Percentiles rank a stretch among this genome's conserved stretches.
phyloP scores from a whole-genome alignment of 2,113 vertebrate species.

The Scatophagus argus region DNA sequence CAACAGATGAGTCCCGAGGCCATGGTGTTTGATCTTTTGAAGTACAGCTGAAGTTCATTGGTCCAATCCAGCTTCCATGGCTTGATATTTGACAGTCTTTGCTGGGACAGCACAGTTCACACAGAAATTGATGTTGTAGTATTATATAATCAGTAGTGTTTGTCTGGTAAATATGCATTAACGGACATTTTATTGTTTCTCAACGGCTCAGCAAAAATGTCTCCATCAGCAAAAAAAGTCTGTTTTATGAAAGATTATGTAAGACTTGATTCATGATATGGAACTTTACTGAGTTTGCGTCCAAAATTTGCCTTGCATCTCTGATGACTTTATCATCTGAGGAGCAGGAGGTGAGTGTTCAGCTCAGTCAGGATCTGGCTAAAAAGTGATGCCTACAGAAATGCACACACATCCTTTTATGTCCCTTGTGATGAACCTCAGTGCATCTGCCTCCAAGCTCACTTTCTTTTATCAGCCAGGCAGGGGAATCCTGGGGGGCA shows the following conservation, averaged over 20 bases:
- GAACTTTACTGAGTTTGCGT: neutral
- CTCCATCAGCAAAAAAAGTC: neutral
- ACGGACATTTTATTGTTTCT: neutral
- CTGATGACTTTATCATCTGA: constrained; percentile 36
- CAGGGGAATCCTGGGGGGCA: neutral
- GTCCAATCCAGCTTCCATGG: too few species aligned
- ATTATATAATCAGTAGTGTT: constrained; percentile 7
- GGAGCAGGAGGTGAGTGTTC: constrained; percentile 11
- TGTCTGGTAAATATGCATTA: neutral
- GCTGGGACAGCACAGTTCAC: too few species aligned
- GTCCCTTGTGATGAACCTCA: constrained; percentile 17
- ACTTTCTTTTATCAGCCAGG: neutral
- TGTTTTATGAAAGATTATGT: neutral
- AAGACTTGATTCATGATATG: neutral
- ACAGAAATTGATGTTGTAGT: too few species aligned
- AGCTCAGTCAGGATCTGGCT: neutral
- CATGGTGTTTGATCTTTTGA: too few species aligned
- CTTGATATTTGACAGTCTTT: too few species aligned
- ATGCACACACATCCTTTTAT: neutral
- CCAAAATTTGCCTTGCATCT: neutral
- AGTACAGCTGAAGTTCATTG: too few species aligned
- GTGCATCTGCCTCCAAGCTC: neutral
- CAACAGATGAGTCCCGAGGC: too few species aligned
- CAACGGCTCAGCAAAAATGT: neutral
- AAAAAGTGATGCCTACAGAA: constrained; percentile 31